Percentiles rank a stretch among this genome's conserved stretches.
Evolutionary conservation across 2,797 vertebrate species (phyloP).

Genomic region (Austrolebias charrua): DNA sequence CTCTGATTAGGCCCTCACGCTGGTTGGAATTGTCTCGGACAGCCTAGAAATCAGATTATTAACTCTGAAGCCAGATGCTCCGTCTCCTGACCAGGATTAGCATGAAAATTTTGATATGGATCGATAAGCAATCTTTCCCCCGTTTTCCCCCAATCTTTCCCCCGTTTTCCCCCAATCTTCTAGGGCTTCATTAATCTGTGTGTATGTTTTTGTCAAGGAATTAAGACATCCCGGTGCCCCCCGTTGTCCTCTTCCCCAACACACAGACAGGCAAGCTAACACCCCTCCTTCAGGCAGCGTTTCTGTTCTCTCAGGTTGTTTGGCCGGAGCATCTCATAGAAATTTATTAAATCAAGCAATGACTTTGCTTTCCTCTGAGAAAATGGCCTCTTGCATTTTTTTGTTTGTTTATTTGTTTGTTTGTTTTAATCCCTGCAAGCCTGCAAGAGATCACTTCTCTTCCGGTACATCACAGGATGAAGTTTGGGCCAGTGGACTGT

Average conservation of each 20-base stretch:
- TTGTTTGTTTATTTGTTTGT: too few relatives aligned
- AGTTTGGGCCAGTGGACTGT: slow-evolving; percentile 4
- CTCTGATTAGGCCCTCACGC: slow-evolving; percentile 96
- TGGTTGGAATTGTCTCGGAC: slow-evolving; percentile 98
- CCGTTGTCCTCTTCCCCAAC: slow-evolving; percentile 64
- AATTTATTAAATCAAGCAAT: slow-evolving; percentile 96
- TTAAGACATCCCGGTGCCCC: slow-evolving; percentile 96
- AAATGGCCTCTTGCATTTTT: slow-evolving; percentile 81
- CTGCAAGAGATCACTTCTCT: slow-evolving; percentile 32
- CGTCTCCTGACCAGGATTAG: slow-evolving; percentile 95
- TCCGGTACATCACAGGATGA: slow-evolving; percentile 5
- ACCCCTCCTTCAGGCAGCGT: slow-evolving; percentile 9
- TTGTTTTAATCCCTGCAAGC: slow-evolving; percentile 37
- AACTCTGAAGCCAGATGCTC: slow-evolving; percentile 99
- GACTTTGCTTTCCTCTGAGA: slow-evolving; percentile 81
- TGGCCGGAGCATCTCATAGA: slow-evolving; percentile 90
- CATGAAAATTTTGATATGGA: slow-evolving; percentile 99
- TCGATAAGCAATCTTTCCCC: slow-evolving; percentile 99
- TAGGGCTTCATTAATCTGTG: slow-evolving; percentile 99
- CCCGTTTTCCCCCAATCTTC: slow-evolving; percentile 97
- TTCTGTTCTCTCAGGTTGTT: slow-evolving; percentile 78
- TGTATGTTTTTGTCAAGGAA: slow-evolving; percentile 99
- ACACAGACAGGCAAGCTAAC: slow-evolving; percentile 27
- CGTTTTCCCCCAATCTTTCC: too few relatives aligned
- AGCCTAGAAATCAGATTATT: slow-evolving; percentile 99